Base-by-base conservation (phyloP, 2,888 invertebrate species). In the Zaprionus obscuricornis region DNA sequence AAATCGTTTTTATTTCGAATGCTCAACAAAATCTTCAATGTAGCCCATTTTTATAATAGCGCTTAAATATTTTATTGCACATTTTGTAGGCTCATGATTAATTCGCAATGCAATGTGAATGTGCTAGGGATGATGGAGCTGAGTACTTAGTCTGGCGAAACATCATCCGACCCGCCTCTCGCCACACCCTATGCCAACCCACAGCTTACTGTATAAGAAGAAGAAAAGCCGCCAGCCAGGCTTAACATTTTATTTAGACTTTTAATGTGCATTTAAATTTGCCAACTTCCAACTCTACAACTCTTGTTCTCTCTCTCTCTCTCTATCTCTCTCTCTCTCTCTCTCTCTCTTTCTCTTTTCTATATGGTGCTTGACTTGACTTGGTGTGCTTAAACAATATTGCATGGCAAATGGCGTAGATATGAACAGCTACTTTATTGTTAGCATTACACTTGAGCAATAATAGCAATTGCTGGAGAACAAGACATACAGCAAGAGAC, bases 371-470 rank as follows among this genome's bases (percentile, higher is more conserved):
- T n/a, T n/a, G n/a, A n/a, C n/a, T n/a, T n/a, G n/a, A n/a, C n/a
- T n/a, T n/a, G n/a, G 52, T 68, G 65, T 69, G 54, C 62, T 71
- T 71, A 62, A 74, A 62, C 68, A 71, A 75, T 74, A 75, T 75
- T 75, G 74, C 59, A 75, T 71, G 75, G 68, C 68, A 75, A 75
- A 74, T 71, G 75, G 72, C 75, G 75, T 65, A 72, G 74, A 74
- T 75, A 75, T 74, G 74, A 74, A 67, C 74, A 74, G 74, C 74
- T 75, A 74, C 74, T 74, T 74, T 74, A 74, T 74, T 75, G 74
- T 75, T 74, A 62, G 74, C 74, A 75, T 72, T 72, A 72, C 72
- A 75, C 73, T 74, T 69, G 63, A 74, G 76, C 76, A 75, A 66
- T 74, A 74, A 74, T 72, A 66, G 72, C 73, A 74, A 75, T 69